Evolutionary conservation across 2,888 invertebrate genomes (phyloP).

Genomic region (Caradrina kadenii): DNA sequence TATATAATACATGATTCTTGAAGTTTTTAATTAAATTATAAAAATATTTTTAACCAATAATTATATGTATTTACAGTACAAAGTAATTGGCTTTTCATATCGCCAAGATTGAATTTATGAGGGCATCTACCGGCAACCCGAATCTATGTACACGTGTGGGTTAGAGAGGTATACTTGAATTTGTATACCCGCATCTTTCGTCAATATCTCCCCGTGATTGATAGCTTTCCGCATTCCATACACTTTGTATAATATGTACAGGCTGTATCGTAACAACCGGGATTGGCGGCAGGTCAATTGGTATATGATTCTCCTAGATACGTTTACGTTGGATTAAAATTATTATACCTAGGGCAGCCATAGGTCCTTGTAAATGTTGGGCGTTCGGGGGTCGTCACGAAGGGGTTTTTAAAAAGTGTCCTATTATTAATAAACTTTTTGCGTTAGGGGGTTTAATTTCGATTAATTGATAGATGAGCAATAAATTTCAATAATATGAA

Average conservation of each 20-base stretch:
- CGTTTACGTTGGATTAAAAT: too few species aligned
- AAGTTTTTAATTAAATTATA: too few species aligned
- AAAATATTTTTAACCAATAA: too few species aligned
- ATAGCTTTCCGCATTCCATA: slow-evolving; percentile 33
- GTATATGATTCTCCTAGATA: background rate
- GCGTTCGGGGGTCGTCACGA: too few species aligned
- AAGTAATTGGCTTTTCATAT: slow-evolving; percentile 8
- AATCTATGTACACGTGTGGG: background rate
- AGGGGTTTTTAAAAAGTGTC: too few species aligned
- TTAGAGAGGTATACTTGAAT: slow-evolving; percentile 3
- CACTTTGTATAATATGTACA: slow-evolving; percentile 1
- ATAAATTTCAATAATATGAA: too few species aligned
- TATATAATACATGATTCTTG: too few species aligned
- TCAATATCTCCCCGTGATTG: slow-evolving; percentile 40
- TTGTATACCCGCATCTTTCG: slow-evolving; percentile 28
- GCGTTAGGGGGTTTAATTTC: too few species aligned
- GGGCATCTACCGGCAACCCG: slow-evolving; percentile 9
- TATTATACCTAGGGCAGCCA: too few species aligned
- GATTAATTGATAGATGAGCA: too few species aligned
- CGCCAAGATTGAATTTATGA: background rate
- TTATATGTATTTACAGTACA: background rate
- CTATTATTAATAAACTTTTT: too few species aligned
- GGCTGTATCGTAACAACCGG: slow-evolving; percentile 4
- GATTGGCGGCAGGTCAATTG: background rate
- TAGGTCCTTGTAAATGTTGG: too few species aligned